Base-by-base conservation (phyloP, 2,797 vertebrate genomes). In the Champsocephalus gunnari region DNA sequence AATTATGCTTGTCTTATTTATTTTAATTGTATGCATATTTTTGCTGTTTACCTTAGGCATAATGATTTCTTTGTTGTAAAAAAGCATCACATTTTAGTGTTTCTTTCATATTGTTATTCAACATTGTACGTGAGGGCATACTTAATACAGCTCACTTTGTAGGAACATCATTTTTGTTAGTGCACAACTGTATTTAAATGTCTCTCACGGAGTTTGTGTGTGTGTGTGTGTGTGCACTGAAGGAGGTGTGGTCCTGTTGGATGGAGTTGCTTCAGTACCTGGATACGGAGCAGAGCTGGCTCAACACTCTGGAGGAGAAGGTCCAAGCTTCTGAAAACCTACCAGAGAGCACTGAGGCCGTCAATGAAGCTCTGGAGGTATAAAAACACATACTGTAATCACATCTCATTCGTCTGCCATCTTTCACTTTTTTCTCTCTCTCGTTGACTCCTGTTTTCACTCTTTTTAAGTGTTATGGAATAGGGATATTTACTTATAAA, bases 171-270 rank as follows among this genome's bases (percentile, higher is more conserved):
- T 51, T 66, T 60, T 10, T 66, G 54, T 32, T 51, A 47, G 32
- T 51, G 28, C 45, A 49, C 14, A 48, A 7, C 58, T 67, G 7
- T 62, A 32, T 53, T 61, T 56, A 28, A 65, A 24, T 59, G n/a
- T 55, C 45, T 77, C 12, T 80, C 34, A 65, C 11, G 59, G 7
- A 55, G 24, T 28, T 3, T 28, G 24, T 28, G 24, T 28, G 24
- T 28, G 24, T 34, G 34, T 75, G 4, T 65, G 43, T 73, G 19
- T 61, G 13, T 72, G 34, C 38, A 1, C 34, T 58, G 45, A 77
- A 99, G 98, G 98, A 99, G 92, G 97, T 99, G 7, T 99, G 98
- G 98, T 99, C 98, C 9, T 99, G 98, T 73, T 99, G 98, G 98
- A 97, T 98, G 75, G 98, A 99, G 84, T 88, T 99, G 63, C 95